Evolutionary conservation across 2,113 vertebrate species (phyloP), one percentile per base, ranked within the genome.

Genomic region (Spheniscus mendiculus): DNA sequence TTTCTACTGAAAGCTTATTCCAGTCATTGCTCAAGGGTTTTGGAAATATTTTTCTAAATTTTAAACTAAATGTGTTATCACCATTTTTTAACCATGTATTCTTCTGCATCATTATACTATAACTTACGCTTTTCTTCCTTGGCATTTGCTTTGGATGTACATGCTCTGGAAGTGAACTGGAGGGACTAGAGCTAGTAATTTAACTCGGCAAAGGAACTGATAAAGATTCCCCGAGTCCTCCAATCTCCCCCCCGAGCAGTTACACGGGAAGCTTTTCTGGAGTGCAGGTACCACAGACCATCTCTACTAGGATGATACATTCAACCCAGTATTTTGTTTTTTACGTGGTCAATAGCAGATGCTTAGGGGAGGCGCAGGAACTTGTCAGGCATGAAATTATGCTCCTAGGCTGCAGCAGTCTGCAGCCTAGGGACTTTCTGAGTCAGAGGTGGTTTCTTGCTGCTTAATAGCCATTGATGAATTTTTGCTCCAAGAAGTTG

Each of bases 241-340:
- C 25, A 16, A 2, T 19, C 6, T 80, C 19, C 6, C 4, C 1
- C 7, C 26, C 0, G 0, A 1, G 1, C 13, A 14, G 25, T 5
- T n/a, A 27, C 32, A 5, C 7, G 34, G 38, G 34, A 18, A 73
- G 18, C 9, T 34, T 19, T 6, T 50, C 34, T 40, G 44, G 36
- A 21, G 18, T 2, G 15, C 29, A 16, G 36, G 6, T 12, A 21
- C 44, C 29, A 25, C 18, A 53, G 53, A 44, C 6, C 30, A 4
- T 15, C 40, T 45, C 69, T 22, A 7, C 21, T 1, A 21, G 45
- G 50, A 9, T 27, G 20, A 7, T 34, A 44, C 11, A 1, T 10
- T 14, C 27, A 63, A 19, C 13, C 9, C 34, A 3, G 1, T 47
- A 12, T 7, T 32, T 45, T 63, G 7, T 0, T 23, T 38, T 40